Conservation (phyloP, 2,113 vertebrate species). For the Axis porcinus region DNA sequence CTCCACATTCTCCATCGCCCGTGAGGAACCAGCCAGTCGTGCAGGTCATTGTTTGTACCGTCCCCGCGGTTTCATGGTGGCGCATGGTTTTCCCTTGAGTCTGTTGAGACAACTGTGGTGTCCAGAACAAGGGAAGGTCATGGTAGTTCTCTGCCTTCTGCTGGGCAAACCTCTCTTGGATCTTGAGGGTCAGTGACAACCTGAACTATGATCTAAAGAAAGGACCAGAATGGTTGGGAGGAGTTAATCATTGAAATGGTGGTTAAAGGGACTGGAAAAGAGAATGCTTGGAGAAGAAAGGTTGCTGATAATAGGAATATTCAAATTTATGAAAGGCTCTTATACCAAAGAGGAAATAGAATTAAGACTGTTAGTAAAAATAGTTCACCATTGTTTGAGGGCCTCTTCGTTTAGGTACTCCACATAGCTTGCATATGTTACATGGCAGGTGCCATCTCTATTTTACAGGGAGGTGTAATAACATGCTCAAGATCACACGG, state of each 20-base stretch:
- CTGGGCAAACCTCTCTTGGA: not conserved
- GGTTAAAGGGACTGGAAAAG: not conserved
- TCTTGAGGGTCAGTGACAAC: not conserved
- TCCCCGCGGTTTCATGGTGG: not conserved
- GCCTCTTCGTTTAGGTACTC: not conserved
- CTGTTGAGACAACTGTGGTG: not conserved
- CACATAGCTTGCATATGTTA: not conserved
- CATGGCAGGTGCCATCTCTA: not conserved
- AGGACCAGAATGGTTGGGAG: not conserved
- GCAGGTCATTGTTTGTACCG: not conserved
- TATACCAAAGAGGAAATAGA: not conserved
- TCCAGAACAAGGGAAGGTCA: not conserved
- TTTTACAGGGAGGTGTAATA: not conserved
- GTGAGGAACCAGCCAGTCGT: not conserved
- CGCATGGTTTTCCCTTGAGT: not conserved
- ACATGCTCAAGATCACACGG: not conserved
- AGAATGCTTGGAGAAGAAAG: not conserved
- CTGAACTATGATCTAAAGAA: not conserved
- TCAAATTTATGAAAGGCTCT: not conserved
- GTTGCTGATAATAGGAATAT: not conserved
- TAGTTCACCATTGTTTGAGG: not conserved
- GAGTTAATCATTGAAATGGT: not conserved
- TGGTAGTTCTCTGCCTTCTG: not conserved
- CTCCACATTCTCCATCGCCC: not conserved
- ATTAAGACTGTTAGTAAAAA: constrained; percentile 27